A percentile compares a stretch with the other conserved stretches of the same genome.
phyloP scores from a whole-genome alignment of 2,113 vertebrate species.

The Siniperca chuatsi region DNA sequence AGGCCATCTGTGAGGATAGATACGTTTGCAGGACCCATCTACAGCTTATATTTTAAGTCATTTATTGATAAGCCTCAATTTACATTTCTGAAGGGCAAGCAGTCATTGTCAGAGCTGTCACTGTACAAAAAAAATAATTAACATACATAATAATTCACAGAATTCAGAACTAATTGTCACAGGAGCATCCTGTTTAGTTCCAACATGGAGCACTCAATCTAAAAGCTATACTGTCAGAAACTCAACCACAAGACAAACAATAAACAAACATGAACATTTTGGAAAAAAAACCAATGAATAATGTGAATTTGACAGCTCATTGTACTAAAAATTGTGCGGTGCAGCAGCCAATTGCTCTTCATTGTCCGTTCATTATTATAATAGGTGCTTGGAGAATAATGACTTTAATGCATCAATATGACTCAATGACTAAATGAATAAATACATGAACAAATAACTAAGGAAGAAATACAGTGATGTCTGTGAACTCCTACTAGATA shows the following conservation, averaged over 20 bases:
- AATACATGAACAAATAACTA: not conserved
- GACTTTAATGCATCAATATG: constrained; percentile 40
- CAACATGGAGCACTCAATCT: not conserved
- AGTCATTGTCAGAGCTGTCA: not conserved
- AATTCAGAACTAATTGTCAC: constrained; percentile 16
- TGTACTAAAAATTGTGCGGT: constrained; percentile 3
- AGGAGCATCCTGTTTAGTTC: no score
- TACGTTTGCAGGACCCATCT: not conserved
- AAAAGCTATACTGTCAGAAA: not conserved
- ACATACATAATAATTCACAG: not conserved
- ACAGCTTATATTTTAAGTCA: constrained; percentile 2
- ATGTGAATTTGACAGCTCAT: constrained; percentile 11
- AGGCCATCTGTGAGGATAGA: constrained; percentile 32
- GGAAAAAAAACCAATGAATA: not conserved
- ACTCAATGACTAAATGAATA: constrained; percentile 30
- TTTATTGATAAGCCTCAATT: constrained; percentile 9
- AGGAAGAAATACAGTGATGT: constrained; percentile 12
- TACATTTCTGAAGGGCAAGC: constrained; percentile 1
- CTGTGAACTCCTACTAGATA: not conserved
- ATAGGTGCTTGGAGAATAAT: constrained; percentile 37
- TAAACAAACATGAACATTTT: constrained; percentile 3
- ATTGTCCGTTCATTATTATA: constrained; percentile 31
- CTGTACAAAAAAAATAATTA: no score
- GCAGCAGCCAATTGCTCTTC: constrained; percentile 34
- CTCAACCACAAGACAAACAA: not conserved